phyloP scores from a whole-genome alignment of 2,888 invertebrate species.

The Lithophane socia region DNA sequence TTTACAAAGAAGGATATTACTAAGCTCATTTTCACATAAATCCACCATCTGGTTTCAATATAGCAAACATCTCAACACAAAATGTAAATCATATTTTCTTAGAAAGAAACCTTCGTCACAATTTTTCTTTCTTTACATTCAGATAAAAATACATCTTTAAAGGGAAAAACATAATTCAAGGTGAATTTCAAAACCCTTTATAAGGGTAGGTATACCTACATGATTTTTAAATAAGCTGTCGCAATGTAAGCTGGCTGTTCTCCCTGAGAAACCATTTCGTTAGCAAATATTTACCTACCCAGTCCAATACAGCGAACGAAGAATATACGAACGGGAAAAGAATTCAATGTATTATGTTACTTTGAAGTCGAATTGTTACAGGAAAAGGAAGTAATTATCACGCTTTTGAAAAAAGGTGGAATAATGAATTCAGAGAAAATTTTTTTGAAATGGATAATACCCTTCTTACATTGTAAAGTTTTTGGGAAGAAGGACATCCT shows the following conservation, averaged over 20 bases:
- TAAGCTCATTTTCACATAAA: slow-evolving; percentile 12
- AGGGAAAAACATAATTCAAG: slow-evolving; percentile 24
- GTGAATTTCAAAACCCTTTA: slow-evolving; percentile 40
- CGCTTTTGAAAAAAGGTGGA: neutral
- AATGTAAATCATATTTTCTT: slow-evolving; percentile 9
- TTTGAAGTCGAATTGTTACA: slow-evolving; percentile 19
- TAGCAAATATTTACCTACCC: slow-evolving; percentile 59
- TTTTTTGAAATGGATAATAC: slow-evolving; percentile 16
- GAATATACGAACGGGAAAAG: too few relatives aligned
- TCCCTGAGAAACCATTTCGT: slow-evolving; percentile 58
- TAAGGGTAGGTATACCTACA: slow-evolving; percentile 22
- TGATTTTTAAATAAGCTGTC: slow-evolving; percentile 60
- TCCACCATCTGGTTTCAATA: slow-evolving; percentile 5
- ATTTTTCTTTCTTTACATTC: slow-evolving; percentile 17
- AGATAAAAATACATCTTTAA: slow-evolving; percentile 29
- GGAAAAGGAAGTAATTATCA: slow-evolving; percentile 30
- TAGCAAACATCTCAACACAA: neutral
- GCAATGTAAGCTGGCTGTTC: slow-evolving; percentile 43
- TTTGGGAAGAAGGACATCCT: neutral
- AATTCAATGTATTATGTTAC: slow-evolving; percentile 26
- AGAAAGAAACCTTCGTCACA: slow-evolving; percentile 1
- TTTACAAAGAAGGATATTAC: neutral
- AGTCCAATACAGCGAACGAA: slow-evolving; percentile 42
- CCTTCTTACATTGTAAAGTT: neutral
- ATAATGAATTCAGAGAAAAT: slow-evolving; percentile 31